A percentile compares a stretch with the other conserved stretches of the same genome.
Conservation (phyloP, 2,888 invertebrate species). For the Pyrocoelia pectoralis region DNA sequence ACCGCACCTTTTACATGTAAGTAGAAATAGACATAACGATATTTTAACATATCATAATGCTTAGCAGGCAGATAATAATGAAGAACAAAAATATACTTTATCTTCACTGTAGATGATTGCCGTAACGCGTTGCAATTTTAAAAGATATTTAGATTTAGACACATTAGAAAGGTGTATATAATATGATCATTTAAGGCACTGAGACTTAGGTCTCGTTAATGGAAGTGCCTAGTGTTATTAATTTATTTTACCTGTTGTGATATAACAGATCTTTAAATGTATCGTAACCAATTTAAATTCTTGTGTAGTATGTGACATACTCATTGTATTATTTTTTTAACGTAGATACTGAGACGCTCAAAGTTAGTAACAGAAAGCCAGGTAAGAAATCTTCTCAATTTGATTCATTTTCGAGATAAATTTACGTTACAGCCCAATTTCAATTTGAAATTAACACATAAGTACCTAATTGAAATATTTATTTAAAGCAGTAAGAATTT, state of each 20-base stretch:
- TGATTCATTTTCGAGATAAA: no score
- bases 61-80: constrained; percentile 37
- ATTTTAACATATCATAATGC: constrained; percentile 36
- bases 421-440: no score
- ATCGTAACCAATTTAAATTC: constrained; percentile 24
- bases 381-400: no score
- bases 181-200: constrained; percentile 54
- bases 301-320: background rate
- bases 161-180: constrained; percentile 25
- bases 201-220: constrained; percentile 51
- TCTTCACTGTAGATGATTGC: constrained; percentile 52
- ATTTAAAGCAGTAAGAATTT: no score
- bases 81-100: constrained; percentile 41
- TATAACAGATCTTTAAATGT: constrained; percentile 43
- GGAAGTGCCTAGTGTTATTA: constrained; percentile 56
- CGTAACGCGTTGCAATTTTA: constrained; percentile 28
- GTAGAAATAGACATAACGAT: constrained; percentile 23
- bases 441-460: no score
- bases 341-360: background rate
- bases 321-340: constrained; percentile 1
- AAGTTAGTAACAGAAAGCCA: no score
- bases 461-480: no score
- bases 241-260: constrained; percentile 56
- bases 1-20: constrained; percentile 20
- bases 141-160: constrained; percentile 24